Base-by-base conservation (phyloP, 2,113 vertebrate species). In the Platysteira castanea region DNA sequence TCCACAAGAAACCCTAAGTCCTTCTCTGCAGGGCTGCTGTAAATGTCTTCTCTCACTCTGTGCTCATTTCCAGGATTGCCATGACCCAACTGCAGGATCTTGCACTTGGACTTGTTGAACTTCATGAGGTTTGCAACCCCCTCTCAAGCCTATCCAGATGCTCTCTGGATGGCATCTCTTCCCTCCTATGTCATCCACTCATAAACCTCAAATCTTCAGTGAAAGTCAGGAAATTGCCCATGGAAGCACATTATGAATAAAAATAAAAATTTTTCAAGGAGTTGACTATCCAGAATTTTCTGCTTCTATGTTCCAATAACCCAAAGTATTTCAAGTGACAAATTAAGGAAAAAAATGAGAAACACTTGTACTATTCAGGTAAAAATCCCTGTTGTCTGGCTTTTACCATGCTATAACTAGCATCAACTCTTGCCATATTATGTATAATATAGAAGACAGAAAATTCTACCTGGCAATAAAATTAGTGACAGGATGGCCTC, bases 121-220 rank as follows among this genome's bases (percentile, higher is more conserved):
- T 56, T 39, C 30, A 30, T 56, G 14, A 49, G 13, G 13, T n/a
- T 56, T 1, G 0, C 21, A 22, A 1, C 5, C 7, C 7, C 0
- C 3, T 41, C 9, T 71, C 26, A 56, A 56, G 14, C 26, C 57
- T 35, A 27, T 15, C 22, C 44, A 73, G 27, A 19, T 28, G 15
- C 19, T 41, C 18, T 65, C 33, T 44, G 33, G 37, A 33, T 50
- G 33, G 6, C 59, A 37, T 20, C 23, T 27, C 21, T 59, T 81
- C 27, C 27, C 15, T 67, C 37, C 27, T 35, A 15, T 0, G 1
- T 42, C 17, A 35, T 42, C 50, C 0, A 1, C 27, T 96, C 41
- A 94, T 47, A 86, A 86, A 89, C 28, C 4, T 74, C 77, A 44
- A 4, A 49, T 78, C 94, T 85, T 93, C 67, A 89, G 33, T 68